A percentile compares a stretch with the other conserved stretches of the same genome.
phyloP scores from a whole-genome alignment of 2,888 invertebrate species.

The Ophraella communa region DNA sequence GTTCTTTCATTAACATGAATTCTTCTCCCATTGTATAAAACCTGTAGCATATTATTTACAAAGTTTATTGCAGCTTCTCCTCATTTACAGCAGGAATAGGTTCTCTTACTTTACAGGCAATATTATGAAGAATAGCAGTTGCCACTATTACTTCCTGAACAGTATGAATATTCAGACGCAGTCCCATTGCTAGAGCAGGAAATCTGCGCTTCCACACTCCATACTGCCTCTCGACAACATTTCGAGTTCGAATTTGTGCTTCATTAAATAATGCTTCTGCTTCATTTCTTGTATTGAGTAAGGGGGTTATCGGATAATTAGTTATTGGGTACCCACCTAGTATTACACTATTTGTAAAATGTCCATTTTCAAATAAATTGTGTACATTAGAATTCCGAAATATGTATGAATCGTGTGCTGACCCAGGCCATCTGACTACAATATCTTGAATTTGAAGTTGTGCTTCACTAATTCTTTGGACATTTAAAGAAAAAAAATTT shows the following conservation, averaged over 20 bases:
- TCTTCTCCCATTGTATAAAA: too few relatives aligned
- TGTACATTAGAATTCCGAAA: neutral
- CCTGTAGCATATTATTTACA: too few relatives aligned
- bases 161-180: too few relatives aligned
- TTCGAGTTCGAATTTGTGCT: neutral
- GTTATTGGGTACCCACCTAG: neutral
- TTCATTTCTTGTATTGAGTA: neutral
- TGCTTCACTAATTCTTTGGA: neutral
- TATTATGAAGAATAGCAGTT: too few relatives aligned
- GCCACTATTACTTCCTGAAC: too few relatives aligned
- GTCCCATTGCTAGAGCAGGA: neutral
- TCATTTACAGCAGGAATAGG: too few relatives aligned
- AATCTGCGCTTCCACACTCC: slow-evolving; percentile 1
- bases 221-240: neutral
- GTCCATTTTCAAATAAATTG: neutral
- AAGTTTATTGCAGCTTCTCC: too few relatives aligned
- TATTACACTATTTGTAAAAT: neutral
- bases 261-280: neutral
- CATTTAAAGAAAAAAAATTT: neutral
- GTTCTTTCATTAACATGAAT: too few relatives aligned
- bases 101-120: too few relatives aligned
- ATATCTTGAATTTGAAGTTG: neutral
- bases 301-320: neutral
- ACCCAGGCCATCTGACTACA: neutral
- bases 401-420: neutral